phyloP scores from a whole-genome alignment of 2,113 vertebrate genomes.

The Asarcornis scutulata region DNA sequence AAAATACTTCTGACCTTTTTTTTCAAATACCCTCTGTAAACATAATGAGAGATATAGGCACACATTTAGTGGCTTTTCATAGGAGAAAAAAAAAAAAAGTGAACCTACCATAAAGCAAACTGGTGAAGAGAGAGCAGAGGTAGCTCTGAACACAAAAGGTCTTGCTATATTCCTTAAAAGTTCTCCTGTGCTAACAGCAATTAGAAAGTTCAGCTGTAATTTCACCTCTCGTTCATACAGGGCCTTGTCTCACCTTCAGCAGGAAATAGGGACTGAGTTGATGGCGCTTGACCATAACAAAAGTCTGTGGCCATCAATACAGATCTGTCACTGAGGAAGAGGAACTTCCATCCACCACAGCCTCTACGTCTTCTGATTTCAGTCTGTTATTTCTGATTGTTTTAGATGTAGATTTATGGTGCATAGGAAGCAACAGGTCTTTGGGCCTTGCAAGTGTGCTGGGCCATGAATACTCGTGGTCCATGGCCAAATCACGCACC shows the following conservation, averaged over 20 bases:
- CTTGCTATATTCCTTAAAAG: conserved; percentile 64
- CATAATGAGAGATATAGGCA: neutral
- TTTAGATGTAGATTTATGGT: conserved; percentile 67
- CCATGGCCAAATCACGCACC: neutral
- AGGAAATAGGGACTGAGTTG: conserved; percentile 79
- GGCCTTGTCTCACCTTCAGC: conserved; percentile 77
- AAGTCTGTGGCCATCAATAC: conserved; percentile 79
- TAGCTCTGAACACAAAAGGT: conserved; percentile 34
- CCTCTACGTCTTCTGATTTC: conserved; percentile 68
- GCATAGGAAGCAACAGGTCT: conserved; percentile 58
- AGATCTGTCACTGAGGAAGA: conserved; percentile 80
- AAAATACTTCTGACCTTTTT: conserved; percentile 41
- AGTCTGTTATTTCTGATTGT: neutral
- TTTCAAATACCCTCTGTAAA: conserved; percentile 48
- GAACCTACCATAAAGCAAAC: neutral
- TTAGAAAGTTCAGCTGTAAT: conserved; percentile 81
- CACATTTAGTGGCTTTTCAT: neutral
- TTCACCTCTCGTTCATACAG: conserved; percentile 73
- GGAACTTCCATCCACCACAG: conserved; percentile 69
- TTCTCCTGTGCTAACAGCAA: conserved; percentile 73
- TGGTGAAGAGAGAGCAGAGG: neutral
- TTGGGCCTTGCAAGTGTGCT: neutral
- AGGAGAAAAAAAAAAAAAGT: neutral
- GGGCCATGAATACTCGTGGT: neutral
- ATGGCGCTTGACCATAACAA: conserved; percentile 76